Evolutionary conservation across 2,113 vertebrate genomes (phyloP).

Genomic region (Erythrocercus mccallii): DNA sequence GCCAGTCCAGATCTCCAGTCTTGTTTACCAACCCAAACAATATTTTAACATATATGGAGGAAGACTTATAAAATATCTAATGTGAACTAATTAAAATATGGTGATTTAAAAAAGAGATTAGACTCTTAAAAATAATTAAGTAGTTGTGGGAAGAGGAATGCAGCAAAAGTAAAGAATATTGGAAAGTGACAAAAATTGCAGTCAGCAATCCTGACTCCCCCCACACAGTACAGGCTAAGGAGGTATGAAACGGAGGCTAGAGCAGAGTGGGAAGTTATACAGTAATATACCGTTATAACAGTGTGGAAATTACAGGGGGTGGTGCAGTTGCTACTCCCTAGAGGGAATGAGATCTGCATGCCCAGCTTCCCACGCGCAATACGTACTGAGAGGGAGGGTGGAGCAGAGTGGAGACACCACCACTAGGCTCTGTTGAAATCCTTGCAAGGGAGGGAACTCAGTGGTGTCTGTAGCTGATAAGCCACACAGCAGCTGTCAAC

Average conservation of each 20-base stretch:
- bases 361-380: background rate
- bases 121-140: background rate
- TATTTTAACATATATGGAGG: background rate
- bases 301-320: background rate
- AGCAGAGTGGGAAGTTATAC: background rate
- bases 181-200: background rate
- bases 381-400: background rate
- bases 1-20: background rate
- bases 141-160: background rate
- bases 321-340: background rate
- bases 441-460: background rate
- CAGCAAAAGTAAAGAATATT: background rate
- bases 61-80: background rate
- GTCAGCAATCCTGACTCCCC: background rate
- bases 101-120: background rate
- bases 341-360: background rate
- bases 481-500: background rate
- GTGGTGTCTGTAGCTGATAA: background rate
- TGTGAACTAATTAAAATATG: background rate
- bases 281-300: background rate
- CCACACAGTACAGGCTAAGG: background rate
- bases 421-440: background rate
- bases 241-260: fast-evolving
- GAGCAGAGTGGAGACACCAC: background rate
- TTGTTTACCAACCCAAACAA: background rate